Evolutionary conservation across 2,888 invertebrate species (phyloP).

Genomic region (Dasypogon diadema): DNA sequence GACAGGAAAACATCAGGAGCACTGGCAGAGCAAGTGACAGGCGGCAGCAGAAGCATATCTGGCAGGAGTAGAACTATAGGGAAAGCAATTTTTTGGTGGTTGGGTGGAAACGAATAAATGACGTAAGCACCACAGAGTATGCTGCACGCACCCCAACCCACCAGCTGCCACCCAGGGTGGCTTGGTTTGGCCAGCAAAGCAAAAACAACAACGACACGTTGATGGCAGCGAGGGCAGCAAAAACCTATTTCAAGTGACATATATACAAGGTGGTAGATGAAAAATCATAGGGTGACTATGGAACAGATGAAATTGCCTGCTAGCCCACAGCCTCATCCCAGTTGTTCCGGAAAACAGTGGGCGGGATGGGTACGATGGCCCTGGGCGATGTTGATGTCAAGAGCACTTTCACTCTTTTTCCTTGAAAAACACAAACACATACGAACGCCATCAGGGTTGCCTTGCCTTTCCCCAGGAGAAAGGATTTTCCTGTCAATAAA

Average conservation of each 20-base stretch:
- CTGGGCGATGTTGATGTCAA: constrained; percentile 48
- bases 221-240: constrained; percentile 45
- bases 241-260: constrained; percentile 49
- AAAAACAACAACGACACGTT: constrained; percentile 18
- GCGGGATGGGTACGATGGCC: constrained; percentile 15
- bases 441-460: background rate
- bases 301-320: constrained; percentile 42
- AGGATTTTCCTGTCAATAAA: constrained; percentile 41
- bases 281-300: constrained; percentile 54
- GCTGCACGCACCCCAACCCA: constrained; percentile 41
- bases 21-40: constrained; percentile 46
- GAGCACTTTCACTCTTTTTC: constrained; percentile 53
- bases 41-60: constrained; percentile 10
- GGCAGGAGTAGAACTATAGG: background rate
- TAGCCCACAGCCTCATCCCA: constrained; percentile 9
- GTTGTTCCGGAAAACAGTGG: constrained; percentile 18
- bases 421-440: constrained; percentile 29
- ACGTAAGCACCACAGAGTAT: constrained; percentile 40
- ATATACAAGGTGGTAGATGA: constrained; percentile 52
- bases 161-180: background rate
- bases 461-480: constrained; percentile 38
- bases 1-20: constrained; percentile 46
- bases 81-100: background rate
- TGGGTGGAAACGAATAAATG: constrained; percentile 20
- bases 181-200: constrained; percentile 35